Percentiles rank a stretch among this genome's conserved stretches.
These are phyloP conservation scores for Malachius bipustulatus DNA, from an alignment of 2,888 invertebrate genomes.

Conservation along the genomic window DNA sequence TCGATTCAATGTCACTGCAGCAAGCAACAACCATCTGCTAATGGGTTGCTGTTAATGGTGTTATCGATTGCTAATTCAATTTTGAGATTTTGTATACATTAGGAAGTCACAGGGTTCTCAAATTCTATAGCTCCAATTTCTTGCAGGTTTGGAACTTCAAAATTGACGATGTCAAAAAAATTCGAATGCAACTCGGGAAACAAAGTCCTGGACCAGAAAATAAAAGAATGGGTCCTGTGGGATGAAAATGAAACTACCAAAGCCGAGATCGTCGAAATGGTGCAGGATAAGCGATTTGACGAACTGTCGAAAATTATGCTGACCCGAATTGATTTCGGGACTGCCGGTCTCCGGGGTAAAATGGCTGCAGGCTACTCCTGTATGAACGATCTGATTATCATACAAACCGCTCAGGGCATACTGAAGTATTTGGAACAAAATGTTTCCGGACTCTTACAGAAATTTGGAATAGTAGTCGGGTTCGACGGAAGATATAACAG, in stretches of 20 bases:
- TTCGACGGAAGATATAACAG: conserved; percentile 91
- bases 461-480: conserved; percentile 74
- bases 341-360: conserved; percentile 80
- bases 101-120: too few species aligned
- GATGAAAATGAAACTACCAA: conserved; percentile 60
- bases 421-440: conserved; percentile 57
- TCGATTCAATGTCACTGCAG: too few species aligned
- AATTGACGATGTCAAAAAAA: neutral
- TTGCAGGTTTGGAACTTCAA: too few species aligned
- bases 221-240: conserved; percentile 61
- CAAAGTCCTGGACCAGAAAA: conserved; percentile 20
- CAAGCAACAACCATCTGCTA: too few species aligned
- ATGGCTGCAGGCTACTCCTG: conserved; percentile 90
- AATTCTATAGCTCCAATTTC: too few species aligned
- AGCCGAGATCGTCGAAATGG: conserved; percentile 49
- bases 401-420: conserved; percentile 90
- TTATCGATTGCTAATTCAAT: too few species aligned
- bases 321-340: conserved; percentile 73
- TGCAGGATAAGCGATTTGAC: conserved; percentile 43
- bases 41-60: too few species aligned
- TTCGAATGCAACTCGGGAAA: neutral
- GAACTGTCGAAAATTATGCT: conserved; percentile 53
- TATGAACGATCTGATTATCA: conserved; percentile 92
- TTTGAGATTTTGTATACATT: too few species aligned
- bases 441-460: conserved; percentile 43